Base-by-base conservation (phyloP, 2,113 vertebrate genomes). In the Syrrhaptes paradoxus region DNA sequence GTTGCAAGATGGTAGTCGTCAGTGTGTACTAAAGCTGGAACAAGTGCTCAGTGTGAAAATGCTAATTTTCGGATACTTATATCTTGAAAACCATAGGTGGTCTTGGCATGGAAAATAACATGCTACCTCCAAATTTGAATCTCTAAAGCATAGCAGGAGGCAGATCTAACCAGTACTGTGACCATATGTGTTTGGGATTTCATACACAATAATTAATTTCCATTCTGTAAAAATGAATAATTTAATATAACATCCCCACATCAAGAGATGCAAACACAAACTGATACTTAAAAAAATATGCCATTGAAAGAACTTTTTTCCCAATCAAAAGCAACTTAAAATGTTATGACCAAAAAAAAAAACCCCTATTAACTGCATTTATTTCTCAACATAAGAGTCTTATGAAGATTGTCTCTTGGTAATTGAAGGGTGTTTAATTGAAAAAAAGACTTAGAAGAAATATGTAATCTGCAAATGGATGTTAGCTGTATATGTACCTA, bases 161-260 rank as follows among this genome's bases (percentile, higher is more conserved):
- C 97, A 94, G 85, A 97, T 97, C 97, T 98, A 98, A 96, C 97
- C 96, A 73, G 96, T 95, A 92, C 97, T 97, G 94, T 97, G 95
- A 98, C 98, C 98, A 98, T 98, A 98, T 98, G 98, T 98, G 98
- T 98, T 98, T 98, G 97, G 98, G 97, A 98, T 98, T 97, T 97
- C 96, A 97, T 98, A 97, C 97, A 97, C 98, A 97, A 98, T 98
- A 98, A 98, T 98, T 98, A 98, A 98, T 98, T 98, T 98, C 96
- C 93, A 97, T 97, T 97, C 97, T 98, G 97, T 96, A 97, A 96
- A 98, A 97, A 97, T 98, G 97, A 98, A 98, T 98, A 98, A 98
- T 98, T 97, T 98, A 98, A 97, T 98, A 94, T 93, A 94, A 93
- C 95, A 95, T 97, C 96, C 96, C 97, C 89, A 96, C 81, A 45